Percentiles rank a stretch among this genome's conserved stretches.
Conservation (phyloP, 2,888 invertebrate genomes). For the Choristoneura rosaceana region DNA sequence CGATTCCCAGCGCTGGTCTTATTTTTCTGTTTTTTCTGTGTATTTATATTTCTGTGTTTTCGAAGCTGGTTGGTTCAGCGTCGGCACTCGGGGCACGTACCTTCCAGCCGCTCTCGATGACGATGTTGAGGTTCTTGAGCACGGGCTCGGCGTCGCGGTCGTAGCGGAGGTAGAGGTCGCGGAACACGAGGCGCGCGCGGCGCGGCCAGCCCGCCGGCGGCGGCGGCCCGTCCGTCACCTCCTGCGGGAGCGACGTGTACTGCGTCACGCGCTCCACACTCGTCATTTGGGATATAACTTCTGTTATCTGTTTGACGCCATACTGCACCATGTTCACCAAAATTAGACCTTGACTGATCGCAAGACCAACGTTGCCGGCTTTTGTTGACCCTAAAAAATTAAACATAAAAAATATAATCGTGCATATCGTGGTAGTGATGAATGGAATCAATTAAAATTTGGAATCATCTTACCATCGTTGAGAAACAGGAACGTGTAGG, state of each 20-base stretch:
- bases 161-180: conserved; percentile 87
- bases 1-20: too few species aligned
- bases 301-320: conserved; percentile 92
- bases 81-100: conserved; percentile 61
- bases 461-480: conserved; percentile 80
- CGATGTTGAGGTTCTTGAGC: conserved; percentile 87
- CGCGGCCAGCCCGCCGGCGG: conserved; percentile 87
- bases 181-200: conserved; percentile 86
- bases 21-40: too few species aligned
- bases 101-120: conserved; percentile 88
- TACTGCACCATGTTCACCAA: conserved; percentile 93
- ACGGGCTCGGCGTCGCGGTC: conserved; percentile 87
- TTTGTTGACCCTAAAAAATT: conserved; percentile 75
- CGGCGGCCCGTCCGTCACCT: conserved; percentile 87
- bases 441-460: background rate
- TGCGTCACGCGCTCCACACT: conserved; percentile 93
- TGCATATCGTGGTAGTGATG: background rate
- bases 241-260: conserved; percentile 90
- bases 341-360: conserved; percentile 89
- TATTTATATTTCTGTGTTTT: too few species aligned
- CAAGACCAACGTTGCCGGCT: conserved; percentile 90
- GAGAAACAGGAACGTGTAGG: conserved; percentile 87
- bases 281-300: conserved; percentile 91
- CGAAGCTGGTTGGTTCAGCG: background rate
- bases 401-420: background rate